phyloP scores from a whole-genome alignment of 2,113 vertebrate genomes.

The Scophthalmus maximus region DNA sequence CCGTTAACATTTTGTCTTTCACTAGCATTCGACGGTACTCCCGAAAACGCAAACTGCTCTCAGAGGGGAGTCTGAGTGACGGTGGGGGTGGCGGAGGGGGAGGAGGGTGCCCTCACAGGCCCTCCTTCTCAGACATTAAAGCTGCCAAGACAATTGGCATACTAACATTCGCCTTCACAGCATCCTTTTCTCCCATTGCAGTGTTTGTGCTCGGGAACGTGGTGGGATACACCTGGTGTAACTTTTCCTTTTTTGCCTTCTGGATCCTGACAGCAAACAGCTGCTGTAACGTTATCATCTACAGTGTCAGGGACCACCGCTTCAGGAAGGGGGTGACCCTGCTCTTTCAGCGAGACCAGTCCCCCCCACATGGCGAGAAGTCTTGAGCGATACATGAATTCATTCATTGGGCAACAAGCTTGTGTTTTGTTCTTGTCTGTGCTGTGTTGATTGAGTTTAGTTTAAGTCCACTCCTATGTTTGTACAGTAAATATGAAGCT shows the following conservation, averaged over 20 bases:
- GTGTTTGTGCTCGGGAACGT: constrained; percentile 87
- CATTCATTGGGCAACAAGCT: neutral
- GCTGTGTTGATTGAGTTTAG: too few species aligned
- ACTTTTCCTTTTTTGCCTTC: constrained; percentile 89
- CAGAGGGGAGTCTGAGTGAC: constrained; percentile 73
- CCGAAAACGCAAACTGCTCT: constrained; percentile 81
- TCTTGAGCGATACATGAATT: constrained; percentile 38
- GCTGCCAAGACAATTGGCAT: constrained; percentile 88
- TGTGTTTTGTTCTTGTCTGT: constrained; percentile 23
- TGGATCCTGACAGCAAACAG: constrained; percentile 89
- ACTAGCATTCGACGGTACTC: constrained; percentile 82
- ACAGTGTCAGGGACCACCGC: constrained; percentile 85
- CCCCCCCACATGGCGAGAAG: constrained; percentile 71
- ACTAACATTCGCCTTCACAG: constrained; percentile 85
- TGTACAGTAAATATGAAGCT: neutral
- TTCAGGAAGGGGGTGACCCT: constrained; percentile 85
- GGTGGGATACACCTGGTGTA: constrained; percentile 87
- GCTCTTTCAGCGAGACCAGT: constrained; percentile 80
- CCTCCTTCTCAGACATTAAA: constrained; percentile 87
- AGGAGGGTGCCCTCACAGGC: constrained; percentile 75
- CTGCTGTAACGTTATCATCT: constrained; percentile 89
- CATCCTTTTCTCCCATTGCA: constrained; percentile 85
- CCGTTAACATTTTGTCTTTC: constrained; percentile 85
- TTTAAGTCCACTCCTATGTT: too few species aligned
- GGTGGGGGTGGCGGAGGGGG: constrained; percentile 34